Conservation (phyloP, 2,797 vertebrate genomes). For the Neoniphon sammara region DNA sequence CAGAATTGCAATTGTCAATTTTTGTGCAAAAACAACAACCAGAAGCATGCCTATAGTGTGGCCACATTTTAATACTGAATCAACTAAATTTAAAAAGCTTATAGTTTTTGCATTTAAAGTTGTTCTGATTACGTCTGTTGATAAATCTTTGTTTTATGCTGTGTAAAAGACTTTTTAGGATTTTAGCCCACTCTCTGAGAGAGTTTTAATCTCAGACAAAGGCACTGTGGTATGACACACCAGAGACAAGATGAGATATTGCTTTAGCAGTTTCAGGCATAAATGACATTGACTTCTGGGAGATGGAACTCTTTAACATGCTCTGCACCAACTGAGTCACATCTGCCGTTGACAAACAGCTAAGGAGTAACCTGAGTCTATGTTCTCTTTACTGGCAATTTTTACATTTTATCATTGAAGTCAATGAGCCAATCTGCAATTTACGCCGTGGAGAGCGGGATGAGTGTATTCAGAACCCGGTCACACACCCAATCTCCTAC, state of each 20-base stretch:
- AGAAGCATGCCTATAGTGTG: no score
- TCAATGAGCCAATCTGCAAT: constrained; percentile 97
- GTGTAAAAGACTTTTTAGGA: constrained; percentile 61
- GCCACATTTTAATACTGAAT: neutral
- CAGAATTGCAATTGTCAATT: constrained; percentile 47
- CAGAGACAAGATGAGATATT: constrained; percentile 81
- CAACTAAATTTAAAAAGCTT: neutral
- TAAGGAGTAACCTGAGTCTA: constrained; percentile 89
- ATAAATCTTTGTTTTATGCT: constrained; percentile 47
- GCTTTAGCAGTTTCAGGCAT: constrained; percentile 80
- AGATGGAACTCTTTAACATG: constrained; percentile 84
- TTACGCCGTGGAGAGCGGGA: constrained; percentile 93
- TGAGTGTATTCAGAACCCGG: constrained; percentile 96
- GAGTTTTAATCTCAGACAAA: constrained; percentile 78
- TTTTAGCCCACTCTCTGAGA: constrained; percentile 54
- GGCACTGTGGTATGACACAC: constrained; percentile 79
- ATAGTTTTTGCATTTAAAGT: neutral
- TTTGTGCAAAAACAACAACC: constrained; percentile 14
- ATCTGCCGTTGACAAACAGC: constrained; percentile 91
- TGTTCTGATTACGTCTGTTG: neutral
- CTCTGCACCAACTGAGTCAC: constrained; percentile 86
- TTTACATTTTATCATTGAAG: constrained; percentile 98
- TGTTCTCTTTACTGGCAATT: constrained; percentile 92
- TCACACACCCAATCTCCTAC: constrained; percentile 95
- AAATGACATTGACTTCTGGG: constrained; percentile 84